A percentile compares a stretch with the other conserved stretches of the same genome.
These are phyloP conservation scores for Pantala flavescens DNA, from an alignment of 1,140 invertebrate species.

Conservation along the genomic window DNA sequence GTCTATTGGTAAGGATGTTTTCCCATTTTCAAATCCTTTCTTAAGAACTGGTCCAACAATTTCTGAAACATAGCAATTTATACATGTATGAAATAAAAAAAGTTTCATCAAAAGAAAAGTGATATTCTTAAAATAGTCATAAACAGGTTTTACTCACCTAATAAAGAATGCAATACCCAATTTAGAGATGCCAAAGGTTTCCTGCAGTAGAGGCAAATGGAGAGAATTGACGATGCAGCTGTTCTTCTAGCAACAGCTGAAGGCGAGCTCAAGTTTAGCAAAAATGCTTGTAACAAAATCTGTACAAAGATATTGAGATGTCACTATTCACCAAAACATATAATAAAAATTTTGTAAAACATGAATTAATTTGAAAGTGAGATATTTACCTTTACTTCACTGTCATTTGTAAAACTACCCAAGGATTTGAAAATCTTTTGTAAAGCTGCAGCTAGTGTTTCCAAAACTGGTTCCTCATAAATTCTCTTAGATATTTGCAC, in stretches of 20 bases:
- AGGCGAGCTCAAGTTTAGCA: conserved; percentile 49
- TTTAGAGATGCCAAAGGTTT: conserved; percentile 50
- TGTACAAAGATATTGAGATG: conserved; percentile 30
- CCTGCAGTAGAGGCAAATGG: conserved; percentile 50
- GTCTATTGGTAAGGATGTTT: neutral
- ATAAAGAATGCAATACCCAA: conserved; percentile 43
- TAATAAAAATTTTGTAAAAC: conserved; percentile 21
- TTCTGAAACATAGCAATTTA: conserved; percentile 34
- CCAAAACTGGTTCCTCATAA: conserved; percentile 57
- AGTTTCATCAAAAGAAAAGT: neutral
- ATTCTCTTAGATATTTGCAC: conserved; percentile 51
- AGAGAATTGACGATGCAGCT: conserved; percentile 50
- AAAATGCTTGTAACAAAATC: conserved; percentile 51
- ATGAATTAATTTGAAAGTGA: neutral
- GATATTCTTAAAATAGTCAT: conserved; percentile 20
- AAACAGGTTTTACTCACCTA: conserved; percentile 32
- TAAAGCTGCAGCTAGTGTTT: conserved; percentile 56
- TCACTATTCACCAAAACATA: conserved; percentile 10
- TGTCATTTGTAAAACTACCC: conserved; percentile 61
- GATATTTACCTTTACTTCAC: conserved; percentile 54
- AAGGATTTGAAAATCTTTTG: conserved; percentile 56
- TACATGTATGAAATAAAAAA: conserved; percentile 17
- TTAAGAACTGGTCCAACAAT: conserved; percentile 39
- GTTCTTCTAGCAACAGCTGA: conserved; percentile 50
- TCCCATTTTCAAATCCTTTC: neutral